These are phyloP conservation scores for Nasonia oneida DNA, from an alignment of 2,888 invertebrate genomes.

Conservation along the genomic window DNA sequence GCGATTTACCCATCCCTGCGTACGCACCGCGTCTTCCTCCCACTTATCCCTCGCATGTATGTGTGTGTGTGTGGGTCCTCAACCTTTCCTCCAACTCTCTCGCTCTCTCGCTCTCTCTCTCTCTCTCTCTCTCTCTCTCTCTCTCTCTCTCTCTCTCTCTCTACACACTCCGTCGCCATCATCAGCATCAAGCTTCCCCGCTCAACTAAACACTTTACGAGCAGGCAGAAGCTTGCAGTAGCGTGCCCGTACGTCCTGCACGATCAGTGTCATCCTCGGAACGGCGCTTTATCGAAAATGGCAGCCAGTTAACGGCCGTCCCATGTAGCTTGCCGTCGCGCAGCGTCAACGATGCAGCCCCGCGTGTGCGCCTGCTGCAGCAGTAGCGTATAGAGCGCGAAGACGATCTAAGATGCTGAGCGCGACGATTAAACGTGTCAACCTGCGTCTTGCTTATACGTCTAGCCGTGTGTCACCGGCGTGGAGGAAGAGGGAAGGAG, in stretches of 20 bases:
- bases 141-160: slow-evolving; percentile 48
- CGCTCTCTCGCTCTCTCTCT: slow-evolving; percentile 16
- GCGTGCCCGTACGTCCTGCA: slow-evolving; percentile 73
- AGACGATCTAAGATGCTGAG: slow-evolving; percentile 56
- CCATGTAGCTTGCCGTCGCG: slow-evolving; percentile 55
- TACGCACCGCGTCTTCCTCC: not conserved
- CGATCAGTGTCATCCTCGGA: slow-evolving; percentile 76
- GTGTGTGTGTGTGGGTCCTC: not conserved
- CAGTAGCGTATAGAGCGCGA: not conserved
- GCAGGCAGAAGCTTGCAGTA: slow-evolving; percentile 71
- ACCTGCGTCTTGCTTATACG: slow-evolving; percentile 60
- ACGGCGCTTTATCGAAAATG: slow-evolving; percentile 77
- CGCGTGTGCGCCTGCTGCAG: not conserved
- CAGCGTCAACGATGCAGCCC: slow-evolving; percentile 21
- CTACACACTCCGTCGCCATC: slow-evolving; percentile 53
- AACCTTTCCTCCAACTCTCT: slow-evolving; percentile 19
- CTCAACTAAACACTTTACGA: slow-evolving; percentile 79
- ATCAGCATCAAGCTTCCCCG: slow-evolving; percentile 73
- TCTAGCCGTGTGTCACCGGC: slow-evolving; percentile 30
- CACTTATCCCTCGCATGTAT: not conserved
- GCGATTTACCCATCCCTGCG: slow-evolving; percentile 65
- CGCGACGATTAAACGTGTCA: slow-evolving; percentile 66
- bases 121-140: slow-evolving; percentile 51
- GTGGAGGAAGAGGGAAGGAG: not conserved
- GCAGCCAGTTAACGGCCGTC: slow-evolving; percentile 76